A percentile compares a stretch with the other conserved stretches of the same genome.
phyloP scores from a whole-genome alignment of 2,113 vertebrate genomes.

The Aphyosemion australe region DNA sequence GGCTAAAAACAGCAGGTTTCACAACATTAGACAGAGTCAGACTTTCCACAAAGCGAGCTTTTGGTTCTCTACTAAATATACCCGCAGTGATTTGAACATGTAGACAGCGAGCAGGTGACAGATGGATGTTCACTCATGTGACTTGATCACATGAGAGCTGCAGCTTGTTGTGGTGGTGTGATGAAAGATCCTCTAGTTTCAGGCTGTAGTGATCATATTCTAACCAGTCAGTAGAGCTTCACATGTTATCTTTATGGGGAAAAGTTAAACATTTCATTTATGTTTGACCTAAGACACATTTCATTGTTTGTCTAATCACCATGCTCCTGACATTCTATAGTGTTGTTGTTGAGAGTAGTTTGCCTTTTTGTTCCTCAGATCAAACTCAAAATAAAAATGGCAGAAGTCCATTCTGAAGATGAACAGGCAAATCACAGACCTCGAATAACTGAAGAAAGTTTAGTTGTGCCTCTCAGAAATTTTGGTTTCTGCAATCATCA shows the following conservation, averaged over 20 bases:
- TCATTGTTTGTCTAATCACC: conserved; percentile 45
- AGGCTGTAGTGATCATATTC: too few relatives aligned
- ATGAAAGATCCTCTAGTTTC: background rate
- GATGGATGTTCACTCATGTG: conserved; percentile 69
- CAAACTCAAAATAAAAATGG: conserved; percentile 48
- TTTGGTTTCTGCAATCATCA: conserved; percentile 5
- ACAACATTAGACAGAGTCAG: too few relatives aligned
- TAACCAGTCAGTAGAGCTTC: too few relatives aligned
- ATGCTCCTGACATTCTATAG: conserved; percentile 59
- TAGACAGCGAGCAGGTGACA: conserved; percentile 22
- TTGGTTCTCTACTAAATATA: background rate
- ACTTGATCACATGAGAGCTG: conserved; percentile 68
- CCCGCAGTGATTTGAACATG: background rate
- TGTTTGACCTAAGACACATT: too few relatives aligned
- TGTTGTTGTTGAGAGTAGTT: conserved; percentile 51
- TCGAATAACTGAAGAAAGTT: conserved; percentile 14
- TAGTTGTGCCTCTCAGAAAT: background rate
- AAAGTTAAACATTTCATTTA: too few relatives aligned
- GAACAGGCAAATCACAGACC: conserved; percentile 39
- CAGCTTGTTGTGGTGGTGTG: background rate
- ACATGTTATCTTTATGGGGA: too few relatives aligned
- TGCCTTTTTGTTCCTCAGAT: conserved; percentile 57
- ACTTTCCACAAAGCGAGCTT: background rate
- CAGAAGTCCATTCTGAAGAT: conserved; percentile 50
- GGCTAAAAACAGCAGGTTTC: too few relatives aligned